These are phyloP conservation scores for Entomyzon cyanotis DNA, from an alignment of 2,113 vertebrate genomes.

Conservation along the genomic window DNA sequence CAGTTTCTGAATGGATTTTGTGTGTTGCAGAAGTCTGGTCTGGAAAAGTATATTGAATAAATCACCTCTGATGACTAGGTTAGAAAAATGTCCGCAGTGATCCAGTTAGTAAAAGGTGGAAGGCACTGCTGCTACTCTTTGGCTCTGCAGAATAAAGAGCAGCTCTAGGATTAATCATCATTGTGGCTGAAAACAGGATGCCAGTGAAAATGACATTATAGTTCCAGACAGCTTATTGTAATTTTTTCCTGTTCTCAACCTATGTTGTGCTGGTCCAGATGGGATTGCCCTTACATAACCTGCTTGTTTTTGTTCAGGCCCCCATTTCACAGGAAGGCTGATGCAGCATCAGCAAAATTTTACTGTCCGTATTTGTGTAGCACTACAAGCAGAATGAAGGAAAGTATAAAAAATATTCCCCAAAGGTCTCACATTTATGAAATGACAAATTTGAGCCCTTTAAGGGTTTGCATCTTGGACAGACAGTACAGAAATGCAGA, in stretches of 20 bases:
- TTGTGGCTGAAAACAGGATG: not conserved
- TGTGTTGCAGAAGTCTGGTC: not conserved
- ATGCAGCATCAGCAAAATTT: not conserved
- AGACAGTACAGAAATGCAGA: not conserved
- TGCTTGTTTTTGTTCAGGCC: not conserved
- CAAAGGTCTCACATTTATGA: not conserved
- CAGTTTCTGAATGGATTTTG: conserved; percentile 1
- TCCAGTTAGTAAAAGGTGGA: not conserved
- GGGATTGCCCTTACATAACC: not conserved
- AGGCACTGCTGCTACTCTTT: not conserved
- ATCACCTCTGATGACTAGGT: not conserved
- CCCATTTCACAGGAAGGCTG: not conserved
- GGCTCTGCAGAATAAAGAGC: not conserved
- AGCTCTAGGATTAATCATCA: not conserved
- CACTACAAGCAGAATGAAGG: not conserved
- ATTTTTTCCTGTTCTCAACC: not conserved
- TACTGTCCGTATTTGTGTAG: not conserved
- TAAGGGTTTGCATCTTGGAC: not conserved
- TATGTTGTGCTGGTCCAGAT: not conserved
- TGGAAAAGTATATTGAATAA: not conserved
- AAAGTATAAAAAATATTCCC: not conserved
- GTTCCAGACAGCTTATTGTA: not conserved
- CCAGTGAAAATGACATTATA: not conserved
- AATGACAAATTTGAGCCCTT: not conserved
- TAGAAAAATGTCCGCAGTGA: not conserved